Evolutionary conservation across 2,113 vertebrate genomes (phyloP).

Genomic region (Hyperoodon ampullatus): DNA sequence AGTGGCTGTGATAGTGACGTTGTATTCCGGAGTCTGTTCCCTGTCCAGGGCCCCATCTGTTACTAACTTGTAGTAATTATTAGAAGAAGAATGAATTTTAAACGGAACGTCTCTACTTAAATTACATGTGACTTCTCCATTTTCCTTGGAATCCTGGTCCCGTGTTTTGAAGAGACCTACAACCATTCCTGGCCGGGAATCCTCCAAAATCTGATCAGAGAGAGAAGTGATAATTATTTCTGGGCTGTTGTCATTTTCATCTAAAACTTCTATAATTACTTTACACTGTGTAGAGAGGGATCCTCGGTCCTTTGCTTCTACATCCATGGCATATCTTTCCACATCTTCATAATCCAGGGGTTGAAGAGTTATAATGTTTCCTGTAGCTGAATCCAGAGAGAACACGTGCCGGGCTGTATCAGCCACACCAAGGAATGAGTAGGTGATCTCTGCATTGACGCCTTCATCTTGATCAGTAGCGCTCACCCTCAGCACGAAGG

Average conservation of each 20-base stretch:
- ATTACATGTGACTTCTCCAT: conserved; percentile 78
- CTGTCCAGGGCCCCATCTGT: conserved; percentile 65
- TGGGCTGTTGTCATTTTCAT: conserved; percentile 83
- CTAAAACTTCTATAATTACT: conserved; percentile 79
- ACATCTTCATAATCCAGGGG: conserved; percentile 82
- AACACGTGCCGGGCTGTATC: conserved; percentile 67
- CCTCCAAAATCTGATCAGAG: conserved; percentile 78
- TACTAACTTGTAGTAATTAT: conserved; percentile 79
- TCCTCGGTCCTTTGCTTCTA: conserved; percentile 83
- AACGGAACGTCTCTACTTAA: conserved; percentile 76
- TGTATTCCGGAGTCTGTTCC: background rate
- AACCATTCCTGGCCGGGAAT: conserved; percentile 71
- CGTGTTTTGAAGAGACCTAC: conserved; percentile 81
- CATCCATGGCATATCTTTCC: conserved; percentile 73
- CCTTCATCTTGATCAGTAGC: conserved; percentile 83
- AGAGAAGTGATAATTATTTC: conserved; percentile 79
- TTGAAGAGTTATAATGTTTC: conserved; percentile 72
- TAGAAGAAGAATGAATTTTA: conserved; percentile 76
- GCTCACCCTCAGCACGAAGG: conserved; percentile 66
- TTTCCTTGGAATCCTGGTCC: conserved; percentile 79
- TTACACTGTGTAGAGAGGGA: conserved; percentile 80
- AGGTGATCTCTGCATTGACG: conserved; percentile 73
- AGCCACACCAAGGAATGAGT: conserved; percentile 74
- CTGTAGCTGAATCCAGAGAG: conserved; percentile 71
- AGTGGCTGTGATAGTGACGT: background rate